A percentile compares a stretch with the other conserved stretches of the same genome.
These are phyloP conservation scores for Hoplodrina blanda DNA, from an alignment of 2,888 invertebrate genomes.

Conservation along the genomic window DNA sequence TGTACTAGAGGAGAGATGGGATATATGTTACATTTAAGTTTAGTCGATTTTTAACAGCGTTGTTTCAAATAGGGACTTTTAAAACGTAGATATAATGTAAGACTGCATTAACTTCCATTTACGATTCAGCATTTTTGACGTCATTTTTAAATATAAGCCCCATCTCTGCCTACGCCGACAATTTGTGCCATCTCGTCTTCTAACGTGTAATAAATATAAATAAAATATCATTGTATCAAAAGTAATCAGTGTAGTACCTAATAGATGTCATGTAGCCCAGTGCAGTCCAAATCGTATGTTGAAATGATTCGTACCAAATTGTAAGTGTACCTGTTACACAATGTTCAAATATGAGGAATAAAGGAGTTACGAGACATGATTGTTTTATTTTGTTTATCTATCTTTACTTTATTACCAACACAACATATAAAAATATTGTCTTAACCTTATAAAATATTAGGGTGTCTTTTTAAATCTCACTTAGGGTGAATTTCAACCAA, in stretches of 20 bases:
- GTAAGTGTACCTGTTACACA: conserved; percentile 83
- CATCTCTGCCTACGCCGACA: conserved; percentile 32
- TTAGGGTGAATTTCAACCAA: neutral
- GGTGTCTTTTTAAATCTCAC: conserved; percentile 30
- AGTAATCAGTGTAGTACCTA: conserved; percentile 42
- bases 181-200: conserved; percentile 61
- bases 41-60: conserved; percentile 40
- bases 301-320: conserved; percentile 69
- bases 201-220: conserved; percentile 20
- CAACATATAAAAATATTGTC: conserved; percentile 10
- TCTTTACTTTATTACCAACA: conserved; percentile 26
- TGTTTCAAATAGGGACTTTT: conserved; percentile 36
- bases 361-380: conserved; percentile 73
- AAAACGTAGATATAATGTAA: conserved; percentile 42
- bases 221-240: conserved; percentile 47
- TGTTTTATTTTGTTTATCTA: conserved; percentile 55
- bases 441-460: conserved; percentile 4
- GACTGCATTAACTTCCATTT: conserved; percentile 52
- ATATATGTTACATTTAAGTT: conserved; percentile 51
- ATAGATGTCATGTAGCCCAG: conserved; percentile 63
- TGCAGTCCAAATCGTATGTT: conserved; percentile 63
- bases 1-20: conserved; percentile 49
- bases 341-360: conserved; percentile 85
- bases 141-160: conserved; percentile 22
- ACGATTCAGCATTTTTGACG: conserved; percentile 26